Conservation (phyloP, 2,888 invertebrate species). For the Pandemis cinnamomeana region DNA sequence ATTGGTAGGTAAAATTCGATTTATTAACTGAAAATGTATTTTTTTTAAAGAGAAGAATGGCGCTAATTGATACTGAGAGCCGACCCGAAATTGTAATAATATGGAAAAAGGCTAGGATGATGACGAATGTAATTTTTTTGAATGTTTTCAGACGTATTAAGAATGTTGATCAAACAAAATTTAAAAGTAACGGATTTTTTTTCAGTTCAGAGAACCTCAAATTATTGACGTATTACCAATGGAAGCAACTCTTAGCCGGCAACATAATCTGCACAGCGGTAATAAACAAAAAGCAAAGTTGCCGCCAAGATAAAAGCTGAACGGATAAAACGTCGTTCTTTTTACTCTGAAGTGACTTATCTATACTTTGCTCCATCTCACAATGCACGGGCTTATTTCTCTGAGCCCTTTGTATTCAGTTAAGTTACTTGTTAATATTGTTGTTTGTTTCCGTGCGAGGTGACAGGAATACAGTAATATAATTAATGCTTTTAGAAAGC, state of each 20-base stretch:
- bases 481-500: slow-evolving; percentile 31
- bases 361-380: neutral
- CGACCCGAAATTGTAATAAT: too few species aligned
- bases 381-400: slow-evolving; percentile 24
- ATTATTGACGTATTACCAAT: neutral
- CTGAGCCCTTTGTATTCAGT: slow-evolving; percentile 20
- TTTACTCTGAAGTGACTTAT: neutral
- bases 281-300: neutral
- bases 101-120: too few species aligned
- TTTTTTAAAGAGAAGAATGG: too few species aligned
- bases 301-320: neutral
- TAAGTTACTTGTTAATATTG: slow-evolving; percentile 18
- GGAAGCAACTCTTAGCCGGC: neutral
- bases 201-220: too few species aligned
- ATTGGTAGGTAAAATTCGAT: too few species aligned
- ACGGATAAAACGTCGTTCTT: neutral
- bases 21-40: too few species aligned
- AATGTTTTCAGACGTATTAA: too few species aligned
- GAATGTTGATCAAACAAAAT: too few species aligned
- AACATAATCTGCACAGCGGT: neutral
- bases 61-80: too few species aligned
- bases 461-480: slow-evolving; percentile 23
- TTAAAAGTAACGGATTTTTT: too few species aligned
- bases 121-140: too few species aligned
- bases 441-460: slow-evolving; percentile 21